phyloP scores from a whole-genome alignment of 2,888 invertebrate genomes.

The Suillia variegata region DNA sequence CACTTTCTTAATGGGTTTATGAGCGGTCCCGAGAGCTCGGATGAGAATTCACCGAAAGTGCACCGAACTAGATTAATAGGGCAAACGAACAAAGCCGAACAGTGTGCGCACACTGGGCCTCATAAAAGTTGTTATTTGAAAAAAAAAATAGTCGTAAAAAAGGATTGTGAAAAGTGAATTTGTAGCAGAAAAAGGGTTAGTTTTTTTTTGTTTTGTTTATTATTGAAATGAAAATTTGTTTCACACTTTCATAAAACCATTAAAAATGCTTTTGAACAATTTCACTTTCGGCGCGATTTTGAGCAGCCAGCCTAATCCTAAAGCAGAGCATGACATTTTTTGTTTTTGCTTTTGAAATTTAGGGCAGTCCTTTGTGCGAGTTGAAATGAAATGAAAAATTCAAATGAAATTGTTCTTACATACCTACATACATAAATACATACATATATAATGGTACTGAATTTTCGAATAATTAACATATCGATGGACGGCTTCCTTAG shows the following conservation, averaged over 20 bases:
- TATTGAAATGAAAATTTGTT: slow-evolving; percentile 14
- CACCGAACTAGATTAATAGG: slow-evolving; percentile 40
- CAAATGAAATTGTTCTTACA: no score
- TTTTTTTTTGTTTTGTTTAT: no score
- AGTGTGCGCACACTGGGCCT: background rate
- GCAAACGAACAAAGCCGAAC: slow-evolving; percentile 31
- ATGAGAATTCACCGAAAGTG: background rate
- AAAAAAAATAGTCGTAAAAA: slow-evolving; percentile 4
- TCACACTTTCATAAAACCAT: slow-evolving; percentile 5
- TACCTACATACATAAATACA: no score
- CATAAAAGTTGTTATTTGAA: background rate
- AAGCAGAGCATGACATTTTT: no score
- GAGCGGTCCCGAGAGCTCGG: no score
- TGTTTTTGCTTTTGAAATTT: background rate
- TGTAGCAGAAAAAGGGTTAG: slow-evolving; percentile 33
- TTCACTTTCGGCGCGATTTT: background rate
- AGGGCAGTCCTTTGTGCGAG: background rate
- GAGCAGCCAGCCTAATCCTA: no score
- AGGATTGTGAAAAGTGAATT: slow-evolving; percentile 29
- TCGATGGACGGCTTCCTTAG: no score
- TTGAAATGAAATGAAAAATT: no score
- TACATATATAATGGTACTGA: no score
- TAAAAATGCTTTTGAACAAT: background rate
- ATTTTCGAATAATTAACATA: no score
- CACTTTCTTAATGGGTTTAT: background rate